Base-by-base conservation (phyloP, 2,888 invertebrate genomes). In the Boloria selene region DNA sequence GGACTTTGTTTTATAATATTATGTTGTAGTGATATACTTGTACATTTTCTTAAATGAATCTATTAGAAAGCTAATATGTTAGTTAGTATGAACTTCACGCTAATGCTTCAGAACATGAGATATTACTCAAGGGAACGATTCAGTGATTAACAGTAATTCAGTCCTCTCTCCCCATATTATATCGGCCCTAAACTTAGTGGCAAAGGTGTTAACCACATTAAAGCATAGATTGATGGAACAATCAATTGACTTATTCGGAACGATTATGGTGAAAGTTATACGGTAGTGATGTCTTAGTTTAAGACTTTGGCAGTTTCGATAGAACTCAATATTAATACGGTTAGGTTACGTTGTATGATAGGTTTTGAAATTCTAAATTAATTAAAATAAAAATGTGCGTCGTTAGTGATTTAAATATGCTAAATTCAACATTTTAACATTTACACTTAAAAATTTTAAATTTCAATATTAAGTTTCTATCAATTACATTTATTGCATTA, bases 91-190 rank as follows among this genome's bases (percentile, higher is more conserved):
- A 42, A 55, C 45, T 38, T 45, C 26, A 56, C 56, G 45, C 22
- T 56, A 45, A 56, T 56, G 45, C 45, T 56, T 56, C 56, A 56
- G 56, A 45, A 45, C 56, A 56, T 59, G 31, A 50, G 49, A 31
- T 26, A 50, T 50, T 45, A 18, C 59, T 31, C 47, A 49, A 14
- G 31, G 31, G 49, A 10, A 31, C 59, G 74, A 80, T 81, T 77
- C 75, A 73, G 77, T 82, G 82, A 85, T 85, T 84, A 85, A 81
- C 80, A 75, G 59, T 59, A 59, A 65, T 68, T 61, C 59, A 74
- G 73, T 75, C 68, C 75, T 38, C 67, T 75, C 73, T 67, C 64
- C 73, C 77, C 71, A 77, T 77, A 64, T 67, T 62, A 72, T 75
- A 71, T 73, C 64, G 71, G 68, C 53, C 71, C 70, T 77, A 77